Evolutionary conservation across 2,797 vertebrate genomes (phyloP).

Genomic region (Echiichthys vipera): DNA sequence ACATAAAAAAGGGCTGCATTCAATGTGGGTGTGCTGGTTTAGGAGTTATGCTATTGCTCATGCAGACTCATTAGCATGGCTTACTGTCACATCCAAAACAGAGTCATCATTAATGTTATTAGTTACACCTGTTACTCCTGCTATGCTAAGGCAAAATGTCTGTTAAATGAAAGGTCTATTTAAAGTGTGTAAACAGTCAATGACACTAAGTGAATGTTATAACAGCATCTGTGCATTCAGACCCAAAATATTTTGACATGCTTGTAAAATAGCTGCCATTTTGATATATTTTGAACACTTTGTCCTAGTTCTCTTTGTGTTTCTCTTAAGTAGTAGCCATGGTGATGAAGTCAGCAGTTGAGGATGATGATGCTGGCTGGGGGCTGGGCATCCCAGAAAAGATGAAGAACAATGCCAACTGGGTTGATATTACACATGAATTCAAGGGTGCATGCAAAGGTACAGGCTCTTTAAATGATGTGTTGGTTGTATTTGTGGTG

Average conservation of each 20-base stretch:
- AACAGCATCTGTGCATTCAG: neutral
- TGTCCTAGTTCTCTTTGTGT: slow-evolving; percentile 9
- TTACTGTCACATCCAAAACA: neutral
- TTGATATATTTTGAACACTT: slow-evolving; percentile 7
- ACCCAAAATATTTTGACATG: neutral
- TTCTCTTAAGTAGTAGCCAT: slow-evolving; percentile 80
- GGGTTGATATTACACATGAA: slow-evolving; percentile 96
- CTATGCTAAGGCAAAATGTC: neutral
- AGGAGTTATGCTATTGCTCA: no score
- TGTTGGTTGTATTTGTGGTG: neutral
- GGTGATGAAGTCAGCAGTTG: slow-evolving; percentile 96
- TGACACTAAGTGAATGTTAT: neutral
- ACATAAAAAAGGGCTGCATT: no score
- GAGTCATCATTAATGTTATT: neutral
- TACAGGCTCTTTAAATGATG: slow-evolving; percentile 59
- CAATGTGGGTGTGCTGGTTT: no score
- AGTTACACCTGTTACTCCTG: neutral
- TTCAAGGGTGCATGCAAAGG: slow-evolving; percentile 97
- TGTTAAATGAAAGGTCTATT: neutral
- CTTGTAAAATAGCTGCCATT: neutral
- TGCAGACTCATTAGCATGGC: neutral
- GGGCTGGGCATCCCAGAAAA: slow-evolving; percentile 94
- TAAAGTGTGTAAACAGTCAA: neutral
- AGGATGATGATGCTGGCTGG: slow-evolving; percentile 97
- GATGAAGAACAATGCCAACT: slow-evolving; percentile 93